phyloP scores from a whole-genome alignment of 1,140 invertebrate species.

The Drosophila willistoni region DNA sequence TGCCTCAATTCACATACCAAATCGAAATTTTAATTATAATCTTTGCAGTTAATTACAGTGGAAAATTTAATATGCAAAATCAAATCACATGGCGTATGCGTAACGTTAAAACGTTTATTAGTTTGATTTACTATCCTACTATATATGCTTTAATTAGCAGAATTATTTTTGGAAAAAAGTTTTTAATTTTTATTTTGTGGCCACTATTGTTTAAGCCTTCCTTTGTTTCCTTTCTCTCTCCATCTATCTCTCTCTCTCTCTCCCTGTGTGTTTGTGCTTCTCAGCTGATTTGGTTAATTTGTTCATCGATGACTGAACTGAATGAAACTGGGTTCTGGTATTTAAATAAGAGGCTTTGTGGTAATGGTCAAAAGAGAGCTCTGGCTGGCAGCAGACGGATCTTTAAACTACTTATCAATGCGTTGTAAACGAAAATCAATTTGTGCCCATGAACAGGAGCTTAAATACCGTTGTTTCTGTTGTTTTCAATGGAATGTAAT shows the following conservation, averaged over 20 bases:
- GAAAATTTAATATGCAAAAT: slow-evolving; percentile 32
- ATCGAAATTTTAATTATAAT: slow-evolving; percentile 59
- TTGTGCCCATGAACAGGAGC: neutral
- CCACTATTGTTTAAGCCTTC: slow-evolving; percentile 23
- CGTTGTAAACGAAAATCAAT: neutral
- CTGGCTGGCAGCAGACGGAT: neutral
- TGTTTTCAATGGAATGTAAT: too few relatives aligned
- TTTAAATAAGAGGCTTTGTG: slow-evolving; percentile 47
- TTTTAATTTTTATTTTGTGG: slow-evolving; percentile 29
- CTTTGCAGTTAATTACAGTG: slow-evolving; percentile 55
- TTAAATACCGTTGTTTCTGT: neutral
- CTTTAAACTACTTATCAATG: slow-evolving; percentile 1
- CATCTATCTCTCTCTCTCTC: too few relatives aligned
- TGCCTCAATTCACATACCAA: slow-evolving; percentile 15
- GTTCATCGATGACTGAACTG: neutral
- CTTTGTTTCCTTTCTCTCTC: slow-evolving; percentile 9
- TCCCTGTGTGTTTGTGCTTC: slow-evolving; percentile 24
- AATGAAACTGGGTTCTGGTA: neutral
- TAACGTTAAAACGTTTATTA: slow-evolving; percentile 55
- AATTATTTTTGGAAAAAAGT: slow-evolving; percentile 38
- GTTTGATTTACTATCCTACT: slow-evolving; percentile 18
- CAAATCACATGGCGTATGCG: slow-evolving; percentile 49
- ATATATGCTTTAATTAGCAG: slow-evolving; percentile 45
- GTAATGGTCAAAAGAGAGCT: slow-evolving; percentile 10
- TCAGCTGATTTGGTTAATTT: slow-evolving; percentile 40